A percentile compares a stretch with the other conserved stretches of the same genome.
phyloP scores from a whole-genome alignment of 2,113 vertebrate species.

The Gallinago media region DNA sequence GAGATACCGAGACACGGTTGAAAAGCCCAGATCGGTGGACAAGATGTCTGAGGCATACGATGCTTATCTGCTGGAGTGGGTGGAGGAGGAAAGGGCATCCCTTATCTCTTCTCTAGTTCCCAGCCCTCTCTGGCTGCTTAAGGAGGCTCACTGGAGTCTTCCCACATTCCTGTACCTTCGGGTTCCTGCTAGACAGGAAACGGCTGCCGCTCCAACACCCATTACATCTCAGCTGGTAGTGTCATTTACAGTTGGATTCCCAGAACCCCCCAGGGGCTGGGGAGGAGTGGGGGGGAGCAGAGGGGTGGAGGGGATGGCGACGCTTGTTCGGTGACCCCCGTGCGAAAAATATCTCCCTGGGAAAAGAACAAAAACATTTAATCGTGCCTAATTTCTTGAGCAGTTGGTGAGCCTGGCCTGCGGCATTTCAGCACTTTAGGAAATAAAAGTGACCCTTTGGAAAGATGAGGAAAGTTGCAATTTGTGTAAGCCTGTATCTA shows the following conservation, averaged over 20 bases:
- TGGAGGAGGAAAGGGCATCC: conserved; percentile 61
- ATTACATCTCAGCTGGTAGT: conserved; percentile 64
- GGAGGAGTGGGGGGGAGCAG: not conserved
- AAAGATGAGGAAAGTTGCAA: not conserved
- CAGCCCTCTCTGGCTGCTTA: conserved; percentile 40
- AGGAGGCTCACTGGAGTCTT: conserved; percentile 64
- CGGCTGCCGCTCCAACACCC: conserved; percentile 36
- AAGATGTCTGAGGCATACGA: conserved; percentile 64
- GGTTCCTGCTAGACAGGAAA: conserved; percentile 64
- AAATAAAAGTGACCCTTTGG: not conserved
- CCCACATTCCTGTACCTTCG: conserved; percentile 23
- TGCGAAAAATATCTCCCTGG: not conserved
- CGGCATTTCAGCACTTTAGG: not conserved
- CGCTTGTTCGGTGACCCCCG: not conserved
- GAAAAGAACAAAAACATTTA: conserved; percentile 6
- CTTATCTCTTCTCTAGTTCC: conserved; percentile 63
- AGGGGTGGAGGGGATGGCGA: not conserved
- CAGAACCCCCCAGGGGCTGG: not conserved
- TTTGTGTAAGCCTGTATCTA: not conserved
- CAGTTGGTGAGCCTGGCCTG: conserved; percentile 13
- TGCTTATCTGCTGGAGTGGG: conserved; percentile 66
- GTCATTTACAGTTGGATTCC: conserved; percentile 36
- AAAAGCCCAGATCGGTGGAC: conserved; percentile 67
- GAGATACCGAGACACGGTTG: conserved; percentile 36
- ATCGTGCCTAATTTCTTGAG: conserved; percentile 42